Conservation (phyloP, 2,113 vertebrate species). For the Copsychus sechellarum region DNA sequence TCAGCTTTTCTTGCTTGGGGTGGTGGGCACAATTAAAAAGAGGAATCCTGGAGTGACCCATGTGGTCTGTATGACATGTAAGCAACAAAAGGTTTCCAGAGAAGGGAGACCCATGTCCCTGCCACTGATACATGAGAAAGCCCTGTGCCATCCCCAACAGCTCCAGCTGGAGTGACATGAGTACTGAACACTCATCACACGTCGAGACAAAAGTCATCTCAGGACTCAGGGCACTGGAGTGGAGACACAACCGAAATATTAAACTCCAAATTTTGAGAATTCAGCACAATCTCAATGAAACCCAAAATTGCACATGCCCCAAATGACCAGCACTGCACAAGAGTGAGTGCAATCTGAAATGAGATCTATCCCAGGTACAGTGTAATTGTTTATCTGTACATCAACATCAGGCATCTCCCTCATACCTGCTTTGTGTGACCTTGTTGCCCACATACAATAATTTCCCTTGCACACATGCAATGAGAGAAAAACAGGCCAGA, state of each 20-base stretch:
- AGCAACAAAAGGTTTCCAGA: not conserved
- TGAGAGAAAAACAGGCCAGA: not conserved
- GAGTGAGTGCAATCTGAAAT: accelerated
- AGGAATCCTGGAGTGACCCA: not conserved
- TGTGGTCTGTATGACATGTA: not conserved
- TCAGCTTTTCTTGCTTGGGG: not conserved
- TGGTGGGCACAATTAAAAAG: not conserved
- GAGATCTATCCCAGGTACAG: not conserved
- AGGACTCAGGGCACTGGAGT: accelerated
- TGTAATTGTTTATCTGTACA: not conserved
- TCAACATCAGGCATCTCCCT: not conserved
- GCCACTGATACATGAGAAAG: not conserved
- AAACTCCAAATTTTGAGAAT: not conserved
- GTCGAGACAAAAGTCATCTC: not conserved
- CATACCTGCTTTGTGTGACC: not conserved
- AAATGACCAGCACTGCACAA: not conserved
- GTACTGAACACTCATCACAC: not conserved
- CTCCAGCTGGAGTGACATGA: not conserved
- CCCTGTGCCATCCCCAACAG: not conserved
- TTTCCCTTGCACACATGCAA: not conserved
- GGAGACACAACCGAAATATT: not conserved
- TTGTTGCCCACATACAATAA: not conserved
- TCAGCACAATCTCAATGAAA: not conserved
- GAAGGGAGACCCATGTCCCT: not conserved
- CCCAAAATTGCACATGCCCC: accelerated